A percentile compares a stretch with the other conserved stretches of the same genome.
These are phyloP conservation scores for Antheraea assamensis DNA, from an alignment of 2,888 invertebrate genomes.

Conservation along the genomic window DNA sequence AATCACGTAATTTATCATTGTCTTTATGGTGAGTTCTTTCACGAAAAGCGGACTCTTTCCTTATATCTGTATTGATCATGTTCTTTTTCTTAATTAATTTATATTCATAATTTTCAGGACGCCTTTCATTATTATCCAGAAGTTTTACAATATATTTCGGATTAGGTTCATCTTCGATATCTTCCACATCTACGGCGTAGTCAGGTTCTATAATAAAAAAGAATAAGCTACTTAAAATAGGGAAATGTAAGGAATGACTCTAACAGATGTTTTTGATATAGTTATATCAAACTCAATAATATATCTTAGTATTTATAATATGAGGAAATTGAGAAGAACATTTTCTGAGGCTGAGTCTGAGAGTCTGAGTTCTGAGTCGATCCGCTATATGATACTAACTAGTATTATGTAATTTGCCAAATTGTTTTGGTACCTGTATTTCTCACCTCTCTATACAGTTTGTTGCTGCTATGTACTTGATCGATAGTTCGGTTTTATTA, in stretches of 20 bases:
- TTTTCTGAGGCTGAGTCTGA: too few relatives aligned
- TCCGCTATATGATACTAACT: too few relatives aligned
- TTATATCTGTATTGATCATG: conserved; percentile 42
- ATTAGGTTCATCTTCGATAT: conserved; percentile 59
- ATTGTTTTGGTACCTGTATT: not conserved
- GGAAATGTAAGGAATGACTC: not conserved
- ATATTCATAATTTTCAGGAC: conserved; percentile 81
- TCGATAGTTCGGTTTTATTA: not conserved
- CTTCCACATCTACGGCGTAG: conserved; percentile 64
- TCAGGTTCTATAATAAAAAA: conserved; percentile 49
- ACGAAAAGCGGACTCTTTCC: conserved; percentile 72
- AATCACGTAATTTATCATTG: conserved; percentile 66
- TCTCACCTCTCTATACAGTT: not conserved
- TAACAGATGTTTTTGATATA: not conserved
- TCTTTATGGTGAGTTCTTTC: conserved; percentile 70
- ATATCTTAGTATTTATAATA: too few relatives aligned
- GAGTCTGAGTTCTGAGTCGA: too few relatives aligned
- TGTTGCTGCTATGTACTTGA: not conserved
- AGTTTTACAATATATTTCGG: conserved; percentile 68
- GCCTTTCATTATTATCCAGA: conserved; percentile 68
- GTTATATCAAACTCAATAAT: not conserved
- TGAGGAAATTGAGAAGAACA: too few relatives aligned
- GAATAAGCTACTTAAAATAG: not conserved
- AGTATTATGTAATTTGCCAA: too few relatives aligned
- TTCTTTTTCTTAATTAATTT: conserved; percentile 79